Conservation (phyloP, 2,113 vertebrate species). For the Austrofundulus limnaeus region DNA sequence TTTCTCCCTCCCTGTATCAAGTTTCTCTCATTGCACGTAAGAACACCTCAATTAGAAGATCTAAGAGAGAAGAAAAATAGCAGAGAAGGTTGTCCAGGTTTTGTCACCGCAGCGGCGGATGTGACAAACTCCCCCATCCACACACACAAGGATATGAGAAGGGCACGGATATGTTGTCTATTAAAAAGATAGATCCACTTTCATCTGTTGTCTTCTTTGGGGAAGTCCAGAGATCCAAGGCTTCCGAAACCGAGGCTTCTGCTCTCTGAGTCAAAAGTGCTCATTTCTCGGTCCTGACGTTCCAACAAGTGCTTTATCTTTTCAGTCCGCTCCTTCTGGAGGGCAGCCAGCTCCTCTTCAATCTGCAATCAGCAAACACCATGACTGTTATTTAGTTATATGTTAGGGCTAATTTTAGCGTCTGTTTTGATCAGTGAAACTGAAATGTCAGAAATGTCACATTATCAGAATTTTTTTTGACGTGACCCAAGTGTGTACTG, state of each 20-base stretch:
- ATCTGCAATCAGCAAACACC: constrained; percentile 78
- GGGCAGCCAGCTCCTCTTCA: constrained; percentile 95
- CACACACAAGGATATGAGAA: constrained; percentile 83
- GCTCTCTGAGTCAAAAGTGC: constrained; percentile 94
- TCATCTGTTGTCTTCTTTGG: constrained; percentile 95
- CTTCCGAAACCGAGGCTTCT: constrained; percentile 93
- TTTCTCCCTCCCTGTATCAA: constrained; percentile 67
- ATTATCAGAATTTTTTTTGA: no score
- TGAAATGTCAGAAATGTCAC: neutral
- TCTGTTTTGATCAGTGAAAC: neutral
- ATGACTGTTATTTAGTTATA: neutral
- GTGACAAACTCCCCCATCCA: constrained; percentile 58
- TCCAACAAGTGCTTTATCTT: constrained; percentile 93
- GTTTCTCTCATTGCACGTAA: constrained; percentile 83
- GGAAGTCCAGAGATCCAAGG: constrained; percentile 94
- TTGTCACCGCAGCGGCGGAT: constrained; percentile 70
- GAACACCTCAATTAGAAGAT: constrained; percentile 82
- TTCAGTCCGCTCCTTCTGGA: constrained; percentile 98
- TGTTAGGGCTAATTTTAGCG: neutral
- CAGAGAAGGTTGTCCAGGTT: constrained; percentile 82
- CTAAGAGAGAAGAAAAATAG: constrained; percentile 70
- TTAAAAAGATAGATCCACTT: constrained; percentile 61
- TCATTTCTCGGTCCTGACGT: constrained; percentile 94
- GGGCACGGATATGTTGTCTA: constrained; percentile 83
- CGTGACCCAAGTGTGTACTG: no score